phyloP scores from a whole-genome alignment of 2,797 vertebrate species.

The Poecilia gillii region DNA sequence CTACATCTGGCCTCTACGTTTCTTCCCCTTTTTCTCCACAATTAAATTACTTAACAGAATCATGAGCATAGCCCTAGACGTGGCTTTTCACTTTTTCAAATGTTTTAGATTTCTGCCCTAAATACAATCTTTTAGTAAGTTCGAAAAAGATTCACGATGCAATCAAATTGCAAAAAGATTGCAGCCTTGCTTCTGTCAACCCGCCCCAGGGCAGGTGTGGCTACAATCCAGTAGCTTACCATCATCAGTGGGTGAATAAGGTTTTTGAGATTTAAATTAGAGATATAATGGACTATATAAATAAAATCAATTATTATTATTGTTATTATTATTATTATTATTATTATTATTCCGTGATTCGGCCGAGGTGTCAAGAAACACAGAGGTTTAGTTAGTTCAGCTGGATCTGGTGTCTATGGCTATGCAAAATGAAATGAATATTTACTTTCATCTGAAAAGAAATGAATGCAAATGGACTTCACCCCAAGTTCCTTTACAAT shows the following conservation, averaged over 20 bases:
- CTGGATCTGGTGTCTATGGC: background rate
- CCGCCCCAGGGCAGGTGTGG: no score
- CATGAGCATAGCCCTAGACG: background rate
- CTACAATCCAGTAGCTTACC: no score
- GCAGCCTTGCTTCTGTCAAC: no score
- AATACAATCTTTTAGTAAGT: background rate
- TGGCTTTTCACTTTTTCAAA: conserved; percentile 10
- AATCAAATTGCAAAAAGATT: no score
- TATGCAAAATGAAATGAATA: background rate
- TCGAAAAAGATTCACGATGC: no score
- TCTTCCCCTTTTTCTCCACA: conserved; percentile 14
- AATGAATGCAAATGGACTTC: background rate
- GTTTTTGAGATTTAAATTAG: no score
- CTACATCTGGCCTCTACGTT: conserved; percentile 38
- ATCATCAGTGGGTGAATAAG: no score
- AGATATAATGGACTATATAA: no score
- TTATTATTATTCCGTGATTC: background rate
- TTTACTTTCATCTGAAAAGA: background rate
- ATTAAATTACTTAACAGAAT: conserved; percentile 23
- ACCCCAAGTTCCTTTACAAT: background rate
- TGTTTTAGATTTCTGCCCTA: conserved; percentile 8
- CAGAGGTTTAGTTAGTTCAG: no score
- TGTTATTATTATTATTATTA: no score
- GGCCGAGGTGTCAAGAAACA: background rate
- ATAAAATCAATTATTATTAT: no score